Conservation (phyloP, 2,888 invertebrate species). For the Exocentrus adspersus region DNA sequence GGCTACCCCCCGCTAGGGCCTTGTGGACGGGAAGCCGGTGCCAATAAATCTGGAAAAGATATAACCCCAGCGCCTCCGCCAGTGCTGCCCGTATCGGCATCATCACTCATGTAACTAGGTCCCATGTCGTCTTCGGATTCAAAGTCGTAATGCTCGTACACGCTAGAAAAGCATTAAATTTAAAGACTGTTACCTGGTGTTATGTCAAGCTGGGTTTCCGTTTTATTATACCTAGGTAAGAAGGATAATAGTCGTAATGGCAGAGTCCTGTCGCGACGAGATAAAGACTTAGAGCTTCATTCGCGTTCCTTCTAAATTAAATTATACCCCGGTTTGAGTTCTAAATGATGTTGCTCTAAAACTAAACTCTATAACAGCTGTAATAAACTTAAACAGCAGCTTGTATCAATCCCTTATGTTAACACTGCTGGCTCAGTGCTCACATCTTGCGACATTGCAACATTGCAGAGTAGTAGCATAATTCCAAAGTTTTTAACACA, state of each 20-base stretch:
- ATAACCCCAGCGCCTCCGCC: constrained; percentile 54
- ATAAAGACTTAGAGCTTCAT: too few relatives aligned
- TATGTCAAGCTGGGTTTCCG: neutral
- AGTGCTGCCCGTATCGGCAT: constrained; percentile 13
- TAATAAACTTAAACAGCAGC: too few relatives aligned
- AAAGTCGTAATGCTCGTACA: constrained; percentile 25
- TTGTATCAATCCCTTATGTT: neutral
- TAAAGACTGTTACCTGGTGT: neutral
- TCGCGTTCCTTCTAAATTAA: too few relatives aligned
- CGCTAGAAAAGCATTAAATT: constrained; percentile 3
- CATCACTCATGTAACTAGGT: constrained; percentile 16
- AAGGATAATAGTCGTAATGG: neutral
- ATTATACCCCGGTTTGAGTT: too few relatives aligned
- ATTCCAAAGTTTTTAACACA: too few relatives aligned
- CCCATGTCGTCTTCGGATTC: constrained; percentile 18
- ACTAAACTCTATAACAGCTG: too few relatives aligned
- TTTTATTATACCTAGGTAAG: neutral
- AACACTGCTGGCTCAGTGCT: neutral
- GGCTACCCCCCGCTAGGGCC: constrained; percentile 33
- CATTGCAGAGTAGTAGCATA: too few relatives aligned
- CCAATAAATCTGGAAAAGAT: constrained; percentile 62
- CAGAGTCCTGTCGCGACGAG: neutral
- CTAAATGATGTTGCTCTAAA: too few relatives aligned
- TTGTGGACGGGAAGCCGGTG: constrained; percentile 56
- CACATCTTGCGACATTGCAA: neutral